Conservation (phyloP, 2,888 invertebrate genomes). For the Notocelia uddmanniana region DNA sequence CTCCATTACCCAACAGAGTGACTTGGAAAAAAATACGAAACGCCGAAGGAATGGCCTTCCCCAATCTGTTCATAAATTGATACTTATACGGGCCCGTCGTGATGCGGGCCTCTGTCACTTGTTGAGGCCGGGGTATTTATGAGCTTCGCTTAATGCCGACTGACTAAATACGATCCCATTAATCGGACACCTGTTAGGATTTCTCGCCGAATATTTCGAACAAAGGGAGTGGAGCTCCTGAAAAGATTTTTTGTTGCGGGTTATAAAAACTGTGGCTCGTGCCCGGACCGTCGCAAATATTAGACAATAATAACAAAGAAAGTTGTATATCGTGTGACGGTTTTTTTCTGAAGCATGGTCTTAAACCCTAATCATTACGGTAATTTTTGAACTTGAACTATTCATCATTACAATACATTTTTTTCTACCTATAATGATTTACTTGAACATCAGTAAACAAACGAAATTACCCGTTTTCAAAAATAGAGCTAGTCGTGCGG, state of each 20-base stretch:
- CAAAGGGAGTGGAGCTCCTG: conserved; percentile 57
- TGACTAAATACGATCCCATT: conserved; percentile 57
- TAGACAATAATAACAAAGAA: conserved; percentile 27
- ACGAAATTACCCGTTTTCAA: conserved; percentile 1
- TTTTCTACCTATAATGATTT: conserved; percentile 8
- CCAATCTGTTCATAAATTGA: conserved; percentile 65
- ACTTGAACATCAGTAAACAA: conserved; percentile 4
- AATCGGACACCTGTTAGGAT: conserved; percentile 67
- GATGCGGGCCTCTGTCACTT: conserved; percentile 71
- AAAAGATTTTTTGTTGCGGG: conserved; percentile 35
- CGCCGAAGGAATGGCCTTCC: conserved; percentile 62
- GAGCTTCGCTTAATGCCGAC: conserved; percentile 32
- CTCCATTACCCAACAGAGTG: conserved; percentile 75
- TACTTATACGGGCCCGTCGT: conserved; percentile 70
- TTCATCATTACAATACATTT: conserved; percentile 8
- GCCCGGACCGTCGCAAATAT: conserved; percentile 52
- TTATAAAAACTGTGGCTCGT: conserved; percentile 59
- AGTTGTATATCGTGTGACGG: conserved; percentile 15
- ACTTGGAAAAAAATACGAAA: conserved; percentile 55
- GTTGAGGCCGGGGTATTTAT: conserved; percentile 46
- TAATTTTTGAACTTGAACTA: conserved; percentile 5
- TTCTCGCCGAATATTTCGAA: conserved; percentile 50
- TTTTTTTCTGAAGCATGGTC: conserved; percentile 20
- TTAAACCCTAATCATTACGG: conserved; percentile 24
- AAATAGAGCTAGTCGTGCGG: conserved; percentile 10